Percentiles rank a stretch among this genome's conserved stretches.
Evolutionary conservation across 2,888 invertebrate species (phyloP).

Genomic region (Apocheima hispidaria): DNA sequence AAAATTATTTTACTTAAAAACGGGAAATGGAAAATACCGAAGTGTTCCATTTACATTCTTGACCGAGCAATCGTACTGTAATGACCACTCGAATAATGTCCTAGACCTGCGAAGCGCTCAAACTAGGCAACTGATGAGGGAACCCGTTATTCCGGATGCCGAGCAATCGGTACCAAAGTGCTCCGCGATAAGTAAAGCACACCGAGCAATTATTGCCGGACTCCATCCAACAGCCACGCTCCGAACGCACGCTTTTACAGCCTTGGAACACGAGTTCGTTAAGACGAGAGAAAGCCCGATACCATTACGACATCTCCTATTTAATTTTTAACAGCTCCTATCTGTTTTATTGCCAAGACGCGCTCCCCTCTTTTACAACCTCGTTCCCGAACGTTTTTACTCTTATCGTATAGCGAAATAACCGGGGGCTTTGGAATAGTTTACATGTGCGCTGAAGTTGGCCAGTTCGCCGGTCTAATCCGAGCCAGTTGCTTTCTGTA

Average conservation of each 20-base stretch:
- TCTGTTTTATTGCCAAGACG: constrained; percentile 48
- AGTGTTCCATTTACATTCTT: constrained; percentile 18
- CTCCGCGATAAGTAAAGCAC: constrained; percentile 43
- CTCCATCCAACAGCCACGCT: constrained; percentile 19
- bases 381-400: constrained; percentile 34
- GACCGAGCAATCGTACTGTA: constrained; percentile 20
- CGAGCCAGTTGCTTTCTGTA: constrained; percentile 71
- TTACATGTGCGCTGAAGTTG: constrained; percentile 71
- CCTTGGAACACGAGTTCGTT: constrained; percentile 56
- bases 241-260: constrained; percentile 53
- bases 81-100: constrained; percentile 20
- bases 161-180: constrained; percentile 42
- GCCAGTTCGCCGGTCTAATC: constrained; percentile 64
- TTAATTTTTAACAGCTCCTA: constrained; percentile 49
- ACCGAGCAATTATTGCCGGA: constrained; percentile 51
- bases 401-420: constrained; percentile 34
- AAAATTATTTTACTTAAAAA: too few relatives aligned
- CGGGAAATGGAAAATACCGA: constrained; percentile 1
- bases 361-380: constrained; percentile 34
- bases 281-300: constrained; percentile 54
- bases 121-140: constrained; percentile 23
- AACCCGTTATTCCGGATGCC: constrained; percentile 30
- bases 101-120: constrained; percentile 9
- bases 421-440: constrained; percentile 58
- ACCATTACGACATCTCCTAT: constrained; percentile 48